Evolutionary conservation across 2,113 vertebrate species (phyloP), one percentile per base, ranked within the genome.

Genomic region (Platichthys flesus): DNA sequence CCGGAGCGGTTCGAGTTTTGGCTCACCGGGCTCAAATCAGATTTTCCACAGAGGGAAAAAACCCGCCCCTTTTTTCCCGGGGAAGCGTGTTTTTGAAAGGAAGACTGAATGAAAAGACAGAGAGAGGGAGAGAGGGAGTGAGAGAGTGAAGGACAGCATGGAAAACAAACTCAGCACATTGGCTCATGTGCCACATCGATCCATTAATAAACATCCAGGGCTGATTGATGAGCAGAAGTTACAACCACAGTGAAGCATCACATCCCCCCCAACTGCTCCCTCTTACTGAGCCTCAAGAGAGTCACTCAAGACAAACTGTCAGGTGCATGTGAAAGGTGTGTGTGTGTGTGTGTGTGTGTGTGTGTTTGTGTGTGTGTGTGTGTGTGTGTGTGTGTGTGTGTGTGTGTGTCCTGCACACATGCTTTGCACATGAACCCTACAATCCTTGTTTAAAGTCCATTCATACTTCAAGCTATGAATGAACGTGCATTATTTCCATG

Each of bases 21-120:
- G n/a, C n/a, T 24, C 54, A 9, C n/a, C 9, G 54, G 84, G 82
- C 86, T 88, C 79, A 92, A 91, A 94, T 94, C 94, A 94, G 82
- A 94, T 93, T 95, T 95, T 95, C 94, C 94, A 94, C 85, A 90
- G 82, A 91, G 92, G 92, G 89, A 71, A 94, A 85, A 94, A 85
- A 6, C 82, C 85, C 91, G 76, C 89, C 92, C 90, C 88, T 61
- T 74, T 89, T 90, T 89, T 85, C 92, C 85, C 78, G 78, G 78
- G 71, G 68, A 83, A 87, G 85, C 71, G 79, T 94, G 89, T 92
- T 92, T 93, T 89, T 88, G 78, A 92, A 90, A 85, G 88, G 89
- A 85, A 90, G 90, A 51, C 85, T 86, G 88, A 86, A 82, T 89
- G 85, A 88, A 90, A 86, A 85, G 84, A 79, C 85, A 82, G 28